Base-by-base conservation (phyloP, 2,113 vertebrate species). In the Paratilapia polleni region DNA sequence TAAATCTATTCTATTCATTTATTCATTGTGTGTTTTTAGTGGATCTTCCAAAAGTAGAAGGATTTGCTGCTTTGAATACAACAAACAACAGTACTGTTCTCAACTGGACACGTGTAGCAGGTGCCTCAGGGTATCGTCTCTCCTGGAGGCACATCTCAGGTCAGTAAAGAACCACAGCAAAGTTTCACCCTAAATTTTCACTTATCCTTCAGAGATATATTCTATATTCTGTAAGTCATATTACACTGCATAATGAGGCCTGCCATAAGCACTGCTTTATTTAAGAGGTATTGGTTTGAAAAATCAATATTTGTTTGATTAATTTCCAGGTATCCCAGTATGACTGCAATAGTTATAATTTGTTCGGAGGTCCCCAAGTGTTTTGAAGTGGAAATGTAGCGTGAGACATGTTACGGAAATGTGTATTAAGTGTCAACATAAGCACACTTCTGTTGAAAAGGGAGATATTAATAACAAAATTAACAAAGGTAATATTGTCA, bases 141-240 rank as follows among this genome's bases (percentile, higher is more conserved):
- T 92, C 91, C 1, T 98, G 97, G 97, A 94, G 93, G 26, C 95
- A 96, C 81, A 93, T 97, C 82, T 97, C 97, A 96, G 96, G 97
- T 98, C 64, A 38, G 88, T 60, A 6, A 8, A 19, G 2, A 74
- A 81, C 20, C 41, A 70, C 24, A 52, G n/a, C 17, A 56, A 24
- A 43, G 3, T 4, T 2, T 43, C 12, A 13, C 10, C 10, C 20
- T 20, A 54, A 3, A 54, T 52, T 80, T 49, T 61, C 15, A 22
- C 14, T 57, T 28, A 41, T 31, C n/a, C 38, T 38, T 17, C n/a
- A 24, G 17, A 76, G 8, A 49, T 78, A 26, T 61, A 28, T 81
- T 28, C 47, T 14, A 10, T 49, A 5, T 5, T 15, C 4, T 31
- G 64, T 31, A 28, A 22, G 36, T 76, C 5, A 54, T 43, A 83